Evolutionary conservation across 92 coral and sea anemone species (phyloP), one percentile per base, ranked within the genome.

Genomic region (Diadumene lineata): DNA sequence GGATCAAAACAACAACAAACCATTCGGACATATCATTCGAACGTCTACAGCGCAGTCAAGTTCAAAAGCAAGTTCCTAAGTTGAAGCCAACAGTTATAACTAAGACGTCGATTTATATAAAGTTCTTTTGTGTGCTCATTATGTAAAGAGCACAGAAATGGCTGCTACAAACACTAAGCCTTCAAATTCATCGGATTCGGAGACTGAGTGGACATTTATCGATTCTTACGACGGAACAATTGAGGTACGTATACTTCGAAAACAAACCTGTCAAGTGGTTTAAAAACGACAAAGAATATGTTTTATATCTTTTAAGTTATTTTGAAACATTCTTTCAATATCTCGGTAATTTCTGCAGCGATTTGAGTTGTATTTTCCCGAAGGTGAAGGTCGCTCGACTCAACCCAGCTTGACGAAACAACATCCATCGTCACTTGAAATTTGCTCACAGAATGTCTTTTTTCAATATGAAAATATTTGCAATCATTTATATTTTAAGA

Each of bases 131-230:
- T 24, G 66, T 34, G 16, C 76, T 67, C 69, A 22, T 75, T 82
- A 77, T 69, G 61, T 73, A 30, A 26, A 60, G 68, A 61, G 50
- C 55, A 29, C 61, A 69, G 50, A 22, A 57, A 82, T 82, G 86
- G 86, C 86, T 43, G 60, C 86, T 23, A 60, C 28, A 11, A 68
- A 50, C 73, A 55, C 48, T 64, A 68, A 65, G 70, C 50, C 76
- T 38, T 63, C 55, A 75, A 72, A 72, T 33, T 72, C 77, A 17
- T 72, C 66, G 19, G 88, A 87, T 50, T 64, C 77, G 48, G 92
- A 81, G 70, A 77, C 61, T 67, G 97, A 85, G 38, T 91, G 97
- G 97, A 85, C 92, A 50, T 91, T 91, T 29, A 82, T 91, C 70
- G 97, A 88, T 57, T 50, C 65, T 15, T 89, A 87, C 50, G 89